Evolutionary conservation across 1,140 invertebrate genomes (phyloP), one percentile per base, ranked within the genome.

Genomic region (Oncopodura yosiiana): DNA sequence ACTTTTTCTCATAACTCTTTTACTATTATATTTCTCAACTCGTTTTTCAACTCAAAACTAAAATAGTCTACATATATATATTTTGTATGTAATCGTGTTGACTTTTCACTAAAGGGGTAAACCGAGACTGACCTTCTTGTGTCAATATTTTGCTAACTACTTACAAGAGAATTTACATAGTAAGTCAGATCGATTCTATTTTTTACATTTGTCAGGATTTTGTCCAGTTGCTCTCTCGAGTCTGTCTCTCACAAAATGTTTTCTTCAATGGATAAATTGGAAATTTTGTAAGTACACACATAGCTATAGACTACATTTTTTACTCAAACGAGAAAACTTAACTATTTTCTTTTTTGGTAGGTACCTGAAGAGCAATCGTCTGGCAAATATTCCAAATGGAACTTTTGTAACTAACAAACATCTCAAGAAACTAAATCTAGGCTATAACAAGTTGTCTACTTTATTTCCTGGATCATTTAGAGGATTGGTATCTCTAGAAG

Each of bases 401-500:
- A 44, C 60, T 11, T 64, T 64, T 45, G 14, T 12, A 3, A 41
- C 27, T 2, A 59, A 43, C 29, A 27, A 34, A 0, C 46, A 59
- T 19, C 50, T 65, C 1, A 23, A 32, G 12, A 65, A 60, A 19
- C 43, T 63, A 18, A 52, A 54, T 36, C 44, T 63, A 12, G 58
- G 55, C 11, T 55, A 61, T 32, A 63, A 62, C 32, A 49, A 48
- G 18, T 16, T 65, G 1, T 26, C 49, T 5, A n/a, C 34, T 26
- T 11, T 61, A 19, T 36, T 41, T 27, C 51, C 36, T 16, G 49
- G 41, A 21, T 46, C 27, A 14, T 67, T 63, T 43, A 32, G 18
- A 32, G 59, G 60, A 36, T 48, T 57, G 24, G 30, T 30, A 30
- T 51, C 26, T 32, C 61, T 58, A 46, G 66, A 69, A 52, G 70